Percentiles rank a stretch among this genome's conserved stretches.
phyloP scores from a whole-genome alignment of 2,888 invertebrate species.

The Eudasyphora cyanicolor region DNA sequence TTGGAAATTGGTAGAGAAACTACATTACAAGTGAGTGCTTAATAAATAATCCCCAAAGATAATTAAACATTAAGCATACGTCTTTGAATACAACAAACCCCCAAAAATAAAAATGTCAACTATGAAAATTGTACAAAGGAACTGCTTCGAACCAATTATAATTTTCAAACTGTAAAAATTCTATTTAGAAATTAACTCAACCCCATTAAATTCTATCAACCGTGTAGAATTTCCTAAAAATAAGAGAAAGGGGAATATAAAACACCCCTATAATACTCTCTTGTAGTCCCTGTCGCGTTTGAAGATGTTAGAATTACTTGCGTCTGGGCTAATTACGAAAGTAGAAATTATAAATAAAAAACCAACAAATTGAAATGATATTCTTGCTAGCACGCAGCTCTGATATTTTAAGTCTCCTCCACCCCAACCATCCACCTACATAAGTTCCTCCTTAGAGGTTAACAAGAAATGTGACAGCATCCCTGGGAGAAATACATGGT shows the following conservation, averaged over 20 bases:
- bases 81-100: background rate
- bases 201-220: background rate
- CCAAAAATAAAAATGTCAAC: background rate
- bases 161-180: background rate
- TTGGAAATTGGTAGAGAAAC: too few relatives aligned
- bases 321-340: slow-evolving; percentile 19
- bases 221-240: background rate
- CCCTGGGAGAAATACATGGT: background rate
- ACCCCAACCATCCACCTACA: background rate
- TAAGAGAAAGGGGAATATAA: background rate
- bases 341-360: slow-evolving; percentile 1
- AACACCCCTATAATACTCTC: too few relatives aligned
- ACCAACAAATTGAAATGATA: slow-evolving; percentile 28
- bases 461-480: background rate
- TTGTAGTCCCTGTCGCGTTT: background rate
- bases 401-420: background rate
- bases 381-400: background rate
- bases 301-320: background rate
- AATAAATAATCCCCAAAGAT: background rate
- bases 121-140: background rate
- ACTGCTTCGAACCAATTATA: background rate
- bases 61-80: slow-evolving; percentile 2
- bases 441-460: background rate
- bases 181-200: background rate
- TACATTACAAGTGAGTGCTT: background rate